Evolutionary conservation across 2,888 invertebrate species (phyloP), one percentile per base, ranked within the genome.

Genomic region (Hemaris fuciformis): DNA sequence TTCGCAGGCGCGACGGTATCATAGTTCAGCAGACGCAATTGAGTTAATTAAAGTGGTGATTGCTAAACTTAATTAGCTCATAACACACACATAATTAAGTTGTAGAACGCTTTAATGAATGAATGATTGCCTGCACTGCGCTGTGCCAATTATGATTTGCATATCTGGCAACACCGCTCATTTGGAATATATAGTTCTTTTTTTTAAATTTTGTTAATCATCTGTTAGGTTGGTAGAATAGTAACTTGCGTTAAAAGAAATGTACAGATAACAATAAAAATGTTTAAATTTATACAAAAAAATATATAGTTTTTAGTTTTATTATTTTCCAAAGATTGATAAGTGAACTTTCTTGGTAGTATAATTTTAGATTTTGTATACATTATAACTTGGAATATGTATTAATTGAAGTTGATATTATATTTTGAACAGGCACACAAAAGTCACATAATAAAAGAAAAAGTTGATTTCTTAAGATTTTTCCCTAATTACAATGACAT

Each of bases 11-110:
- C 25, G 20, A 56, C 31, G 25, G 18, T 25, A 34, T 60, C 38
- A 48, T 10, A 60, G 34, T 59, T 31, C 15, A 41, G 25, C 8
- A 41, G 41, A 53, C 13, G 41, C 20, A 41, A 60, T 60, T 41
- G 34, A 57, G 18, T 23, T 43, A 61, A 61, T 61, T 57, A 38
- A 45, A 45, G 31, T 42, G 18, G 15, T 57, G 43, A 31, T 61
- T 34, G 57, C 60, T 53, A 23, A 48, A 48, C 61, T 61, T 57
- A 61, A 57, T 57, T 61, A 57, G 43, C 34, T 57, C 46, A 34
- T 34, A 31, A 45, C 57, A 57, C 53, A 6, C 60, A 20, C 23
- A n/a, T 41, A 60, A 53, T 42, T 23, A 58, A 43, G n/a, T 18
- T 41, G n/a, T 38, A 53, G 42, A 27, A 57, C 18, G 60, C 38